A percentile compares a stretch with the other conserved stretches of the same genome.
Conservation (phyloP, 2,797 vertebrate genomes). For the Sebastes itinus region DNA sequence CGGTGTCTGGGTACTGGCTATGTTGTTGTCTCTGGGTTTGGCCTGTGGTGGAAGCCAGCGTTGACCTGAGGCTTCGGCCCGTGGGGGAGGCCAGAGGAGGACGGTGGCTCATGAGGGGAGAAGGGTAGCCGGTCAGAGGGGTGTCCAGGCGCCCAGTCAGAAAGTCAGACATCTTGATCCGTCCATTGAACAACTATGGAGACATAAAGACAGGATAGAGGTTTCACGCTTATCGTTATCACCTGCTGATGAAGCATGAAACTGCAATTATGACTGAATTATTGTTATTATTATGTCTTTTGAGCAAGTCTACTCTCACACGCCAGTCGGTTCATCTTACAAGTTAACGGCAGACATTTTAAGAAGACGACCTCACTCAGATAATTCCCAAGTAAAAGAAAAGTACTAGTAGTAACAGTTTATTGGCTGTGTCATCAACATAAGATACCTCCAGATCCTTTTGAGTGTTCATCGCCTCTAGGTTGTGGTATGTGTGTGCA, state of each 20-base stretch:
- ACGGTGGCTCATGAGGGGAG: conserved; percentile 6
- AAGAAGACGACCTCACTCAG: not conserved
- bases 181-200: conserved; percentile 66
- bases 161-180: conserved; percentile 52
- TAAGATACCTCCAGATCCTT: conserved; percentile 84
- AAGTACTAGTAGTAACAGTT: too few relatives aligned
- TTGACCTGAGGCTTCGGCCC: conserved; percentile 14
- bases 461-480: conserved; percentile 78
- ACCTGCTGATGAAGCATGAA: not conserved
- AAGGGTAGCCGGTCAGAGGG: conserved; percentile 32
- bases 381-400: not conserved
- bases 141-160: conserved; percentile 36
- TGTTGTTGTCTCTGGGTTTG: conserved; percentile 8
- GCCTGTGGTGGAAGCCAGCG: not conserved
- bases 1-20: not conserved
- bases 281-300: not conserved
- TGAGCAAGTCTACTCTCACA: not conserved
- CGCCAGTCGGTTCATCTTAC: not conserved
- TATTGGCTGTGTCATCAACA: not conserved
- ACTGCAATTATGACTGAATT: not conserved
- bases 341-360: not conserved
- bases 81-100: not conserved
- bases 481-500: conserved; percentile 80
- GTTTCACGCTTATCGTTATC: too few relatives aligned
- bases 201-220: not conserved